Conservation (phyloP, 2,888 invertebrate species). For the Podotricha telesiphe region DNA sequence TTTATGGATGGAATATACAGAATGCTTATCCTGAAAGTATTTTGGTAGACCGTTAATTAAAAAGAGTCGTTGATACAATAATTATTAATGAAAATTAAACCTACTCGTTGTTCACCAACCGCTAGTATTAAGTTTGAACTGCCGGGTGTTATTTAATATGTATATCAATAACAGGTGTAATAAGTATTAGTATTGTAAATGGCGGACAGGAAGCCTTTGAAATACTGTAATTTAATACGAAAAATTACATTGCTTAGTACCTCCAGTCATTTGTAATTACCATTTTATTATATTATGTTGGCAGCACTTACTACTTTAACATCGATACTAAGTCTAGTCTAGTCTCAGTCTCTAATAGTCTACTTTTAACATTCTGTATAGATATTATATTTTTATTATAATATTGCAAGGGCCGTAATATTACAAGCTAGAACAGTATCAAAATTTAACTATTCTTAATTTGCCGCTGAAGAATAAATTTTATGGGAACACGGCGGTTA, state of each 20-base stretch:
- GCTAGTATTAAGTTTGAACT: neutral
- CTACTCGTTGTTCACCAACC: neutral
- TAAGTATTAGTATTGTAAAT: conserved; percentile 31
- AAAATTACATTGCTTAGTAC: conserved; percentile 45
- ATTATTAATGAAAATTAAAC: neutral
- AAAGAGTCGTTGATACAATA: neutral
- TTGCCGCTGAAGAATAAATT: neutral
- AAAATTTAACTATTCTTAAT: conserved; percentile 2
- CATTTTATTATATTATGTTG: conserved; percentile 1
- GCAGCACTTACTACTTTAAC: neutral
- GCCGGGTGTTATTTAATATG: conserved; percentile 15
- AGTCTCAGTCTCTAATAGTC: no score
- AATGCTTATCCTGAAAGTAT: no score
- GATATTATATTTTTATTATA: no score
- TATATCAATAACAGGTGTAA: conserved; percentile 31
- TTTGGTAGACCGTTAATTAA: no score
- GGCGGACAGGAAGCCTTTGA: conserved; percentile 54
- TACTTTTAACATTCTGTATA: no score
- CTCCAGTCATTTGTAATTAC: neutral
- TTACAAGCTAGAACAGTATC: neutral
- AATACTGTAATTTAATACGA: conserved; percentile 58
- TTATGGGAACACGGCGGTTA: conserved; percentile 20
- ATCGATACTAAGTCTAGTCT: neutral
- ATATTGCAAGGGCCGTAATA: neutral
- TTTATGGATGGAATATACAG: no score